Evolutionary conservation across 2,113 vertebrate species (phyloP).

Genomic region (Ceyx cyanopectus): DNA sequence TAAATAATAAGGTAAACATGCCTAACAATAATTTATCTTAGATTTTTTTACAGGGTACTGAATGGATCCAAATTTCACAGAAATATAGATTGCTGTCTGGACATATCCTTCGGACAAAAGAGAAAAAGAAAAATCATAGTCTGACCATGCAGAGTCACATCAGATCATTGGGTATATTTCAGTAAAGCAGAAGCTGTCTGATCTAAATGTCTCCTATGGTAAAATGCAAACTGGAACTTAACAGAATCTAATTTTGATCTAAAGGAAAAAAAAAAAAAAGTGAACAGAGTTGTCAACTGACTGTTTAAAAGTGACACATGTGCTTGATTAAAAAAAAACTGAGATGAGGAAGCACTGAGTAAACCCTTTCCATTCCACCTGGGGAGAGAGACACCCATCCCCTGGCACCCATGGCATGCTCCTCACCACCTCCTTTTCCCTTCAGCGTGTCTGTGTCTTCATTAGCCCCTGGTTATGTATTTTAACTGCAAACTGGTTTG

Average conservation of each 20-base stretch:
- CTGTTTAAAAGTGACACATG: neutral
- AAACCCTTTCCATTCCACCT: neutral
- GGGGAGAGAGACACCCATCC: fast-evolving
- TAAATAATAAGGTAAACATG: constrained; percentile 53
- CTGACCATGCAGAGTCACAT: neutral
- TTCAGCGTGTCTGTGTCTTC: neutral
- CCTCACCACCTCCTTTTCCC: neutral
- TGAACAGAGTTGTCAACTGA: neutral
- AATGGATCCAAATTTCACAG: neutral
- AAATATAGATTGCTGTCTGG: neutral
- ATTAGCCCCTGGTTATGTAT: neutral
- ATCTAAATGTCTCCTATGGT: neutral
- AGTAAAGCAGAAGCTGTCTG: neutral
- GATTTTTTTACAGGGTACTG: constrained; percentile 1
- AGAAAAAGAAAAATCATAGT: neutral
- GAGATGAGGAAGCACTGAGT: neutral
- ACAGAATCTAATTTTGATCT: constrained; percentile 8
- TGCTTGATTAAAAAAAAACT: neutral
- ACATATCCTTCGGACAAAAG: neutral
- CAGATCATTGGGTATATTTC: neutral
- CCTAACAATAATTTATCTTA: constrained; percentile 40
- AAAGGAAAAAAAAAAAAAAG: neutral
- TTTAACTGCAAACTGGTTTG: neutral
- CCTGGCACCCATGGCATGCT: fast-evolving
- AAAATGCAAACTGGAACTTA: neutral